Conservation (phyloP, 2,888 invertebrate genomes). For the Campaea margaritaria region DNA sequence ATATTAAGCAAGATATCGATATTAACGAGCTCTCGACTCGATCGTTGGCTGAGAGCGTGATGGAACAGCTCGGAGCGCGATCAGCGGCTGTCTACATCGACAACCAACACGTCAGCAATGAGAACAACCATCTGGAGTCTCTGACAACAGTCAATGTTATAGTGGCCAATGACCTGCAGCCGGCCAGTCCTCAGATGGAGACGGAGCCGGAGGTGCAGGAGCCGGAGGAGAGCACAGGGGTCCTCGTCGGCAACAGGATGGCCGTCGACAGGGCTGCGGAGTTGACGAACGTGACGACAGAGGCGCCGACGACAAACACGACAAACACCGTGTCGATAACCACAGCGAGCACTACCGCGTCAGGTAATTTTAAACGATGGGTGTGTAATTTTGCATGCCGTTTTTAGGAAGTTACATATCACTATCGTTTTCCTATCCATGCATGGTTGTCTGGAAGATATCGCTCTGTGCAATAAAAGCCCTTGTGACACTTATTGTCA, state of each 20-base stretch:
- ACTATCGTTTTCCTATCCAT: background rate
- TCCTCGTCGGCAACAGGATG: conserved; percentile 66
- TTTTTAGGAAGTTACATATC: background rate
- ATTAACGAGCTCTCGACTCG: conserved; percentile 79
- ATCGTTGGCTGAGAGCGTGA: conserved; percentile 80
- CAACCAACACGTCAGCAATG: conserved; percentile 65
- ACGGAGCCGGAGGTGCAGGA: conserved; percentile 53
- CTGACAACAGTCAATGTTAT: conserved; percentile 81
- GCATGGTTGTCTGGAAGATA: no score
- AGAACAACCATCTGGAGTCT: conserved; percentile 73
- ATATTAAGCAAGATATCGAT: conserved; percentile 81
- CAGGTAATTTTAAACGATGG: conserved; percentile 63
- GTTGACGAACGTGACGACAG: conserved; percentile 63
- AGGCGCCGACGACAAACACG: conserved; percentile 56
- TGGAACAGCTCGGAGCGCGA: conserved; percentile 79
- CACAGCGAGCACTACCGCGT: conserved; percentile 72
- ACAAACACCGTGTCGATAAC: conserved; percentile 63
- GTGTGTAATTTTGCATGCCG: no score
- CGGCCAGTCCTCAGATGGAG: conserved; percentile 64
- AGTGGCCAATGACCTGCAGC: conserved; percentile 74
- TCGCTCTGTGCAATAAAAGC: no score
- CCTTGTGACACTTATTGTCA: no score
- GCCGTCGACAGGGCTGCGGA: conserved; percentile 77
- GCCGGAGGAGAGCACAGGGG: conserved; percentile 58
- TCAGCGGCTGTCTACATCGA: conserved; percentile 82